Evolutionary conservation across 1,140 invertebrate genomes (phyloP), one percentile per base, ranked within the genome.

Genomic region (Drosophila tropicalis): DNA sequence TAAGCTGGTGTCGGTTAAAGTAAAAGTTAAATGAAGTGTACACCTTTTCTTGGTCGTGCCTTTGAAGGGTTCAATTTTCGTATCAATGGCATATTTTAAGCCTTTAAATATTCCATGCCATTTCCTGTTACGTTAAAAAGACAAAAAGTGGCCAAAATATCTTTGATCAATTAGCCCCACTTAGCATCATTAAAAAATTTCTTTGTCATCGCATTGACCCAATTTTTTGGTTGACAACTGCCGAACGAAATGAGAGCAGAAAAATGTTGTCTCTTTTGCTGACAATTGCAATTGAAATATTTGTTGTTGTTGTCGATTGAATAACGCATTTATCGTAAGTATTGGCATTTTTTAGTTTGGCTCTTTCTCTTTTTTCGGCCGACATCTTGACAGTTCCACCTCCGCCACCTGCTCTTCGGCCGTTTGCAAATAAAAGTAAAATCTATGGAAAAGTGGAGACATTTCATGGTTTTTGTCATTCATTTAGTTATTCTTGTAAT

Each of bases 241-340:
- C 12, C 10, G 7, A 56, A 12, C 66, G 13, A 68, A 63, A 55
- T 15, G 58, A 36, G 61, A 60, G 62, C 65, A 55, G 36, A 58
- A 73, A 72, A 62, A 65, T 39, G 57, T 70, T 54, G 15, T 44
- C n/a, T 39, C 32, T 29, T 62, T 70, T 55, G 71, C 68, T 78
- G 75, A 83, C 73, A 64, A 68, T 63, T 84, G 73, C 76, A 80
- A 67, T 77, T 80, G 81, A 47, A 39, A 34, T 32, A n/a, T 51
- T 51, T 51, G 2, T 47, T 17, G 7, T 47, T 47, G 2, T 51
- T 51, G 44, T 51, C 19, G 44, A 51, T 51, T 51, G 17, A 51
- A 51, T 51, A 51, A 51, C 44, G 44, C 22, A 51, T 9, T 51
- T 51, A 51, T 51, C 44, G 44, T 51, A 5, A 19, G 17, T 51